These are phyloP conservation scores for Eretmochelys imbricata DNA, from an alignment of 2,113 vertebrate genomes.

Conservation along the genomic window DNA sequence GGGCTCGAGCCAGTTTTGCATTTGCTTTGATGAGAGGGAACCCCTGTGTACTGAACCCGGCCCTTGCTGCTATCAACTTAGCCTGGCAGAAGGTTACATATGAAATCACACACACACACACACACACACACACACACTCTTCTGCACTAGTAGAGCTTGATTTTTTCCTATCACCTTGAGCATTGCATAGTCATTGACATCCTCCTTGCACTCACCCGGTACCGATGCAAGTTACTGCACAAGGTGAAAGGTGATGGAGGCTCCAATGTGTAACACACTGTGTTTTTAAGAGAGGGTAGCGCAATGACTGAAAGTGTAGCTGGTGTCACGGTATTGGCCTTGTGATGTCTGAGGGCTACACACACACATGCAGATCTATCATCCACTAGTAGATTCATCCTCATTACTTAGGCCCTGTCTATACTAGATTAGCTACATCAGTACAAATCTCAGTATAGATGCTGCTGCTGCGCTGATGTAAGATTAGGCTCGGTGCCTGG, in stretches of 20 bases:
- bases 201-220: neutral
- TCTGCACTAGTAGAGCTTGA: neutral
- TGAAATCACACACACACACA: no score
- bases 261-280: neutral
- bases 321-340: neutral
- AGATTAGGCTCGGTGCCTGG: neutral
- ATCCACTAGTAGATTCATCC: neutral
- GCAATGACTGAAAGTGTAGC: neutral
- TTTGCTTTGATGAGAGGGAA: no score
- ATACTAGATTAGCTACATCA: neutral
- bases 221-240: neutral
- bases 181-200: neutral
- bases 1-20: no score
- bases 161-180: neutral
- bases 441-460: neutral
- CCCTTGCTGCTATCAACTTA: no score
- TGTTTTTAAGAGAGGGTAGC: neutral
- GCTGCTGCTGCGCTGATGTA: neutral
- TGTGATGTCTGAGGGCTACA: neutral
- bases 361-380: neutral
- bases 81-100: no score
- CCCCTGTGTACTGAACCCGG: no score
- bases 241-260: neutral
- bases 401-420: neutral
- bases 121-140: no score